Evolutionary conservation across 2,888 invertebrate genomes (phyloP), one percentile per base, ranked within the genome.

Genomic region (Leptopilina drosophilae): DNA sequence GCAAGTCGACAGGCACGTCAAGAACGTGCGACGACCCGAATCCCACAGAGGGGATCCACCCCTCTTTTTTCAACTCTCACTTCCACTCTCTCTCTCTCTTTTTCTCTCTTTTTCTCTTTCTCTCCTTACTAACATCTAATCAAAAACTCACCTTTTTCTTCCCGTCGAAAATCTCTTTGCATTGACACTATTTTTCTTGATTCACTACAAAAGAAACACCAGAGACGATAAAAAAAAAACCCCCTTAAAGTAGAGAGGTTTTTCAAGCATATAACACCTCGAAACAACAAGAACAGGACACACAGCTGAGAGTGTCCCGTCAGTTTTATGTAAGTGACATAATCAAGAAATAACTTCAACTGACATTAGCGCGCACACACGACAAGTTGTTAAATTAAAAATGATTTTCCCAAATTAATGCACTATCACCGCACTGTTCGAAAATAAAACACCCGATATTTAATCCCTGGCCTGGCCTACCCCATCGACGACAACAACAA

Each of bases 401-500:
- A 11, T 49, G 11, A 9, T 11, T 76, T 15, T 62, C 76, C 77
- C 78, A 82, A 80, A 80, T 84, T 83, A 79, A 56, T 14, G 40
- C 77, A 79, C 79, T 40, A 79, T 79, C 80, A 76, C 78, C 75
- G 78, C 67, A 80, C 69, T 78, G 80, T 78, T 33, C 5, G 33
- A 33, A 33, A 33, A 33, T 77, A 67, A 42, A 42, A 42, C 6
- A 1, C 42, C 77, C 77, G 78, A 82, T 56, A 33, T 73, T 56
- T 73, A 73, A 73, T 73, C 78, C 81, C 79, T 80, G 78, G 78
- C 84, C 84, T 84, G 84, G 87, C 92, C 93, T 94, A 93, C 93
- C 94, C 94, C 94, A 94, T 94, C 93, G 94, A 94, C 94, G 94
- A 95, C 94, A 95, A 95, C 94, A 95, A 95, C 95, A 95, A 95